Conservation (phyloP, 1,140 invertebrate species). For the Hylaeus volcanicus region DNA sequence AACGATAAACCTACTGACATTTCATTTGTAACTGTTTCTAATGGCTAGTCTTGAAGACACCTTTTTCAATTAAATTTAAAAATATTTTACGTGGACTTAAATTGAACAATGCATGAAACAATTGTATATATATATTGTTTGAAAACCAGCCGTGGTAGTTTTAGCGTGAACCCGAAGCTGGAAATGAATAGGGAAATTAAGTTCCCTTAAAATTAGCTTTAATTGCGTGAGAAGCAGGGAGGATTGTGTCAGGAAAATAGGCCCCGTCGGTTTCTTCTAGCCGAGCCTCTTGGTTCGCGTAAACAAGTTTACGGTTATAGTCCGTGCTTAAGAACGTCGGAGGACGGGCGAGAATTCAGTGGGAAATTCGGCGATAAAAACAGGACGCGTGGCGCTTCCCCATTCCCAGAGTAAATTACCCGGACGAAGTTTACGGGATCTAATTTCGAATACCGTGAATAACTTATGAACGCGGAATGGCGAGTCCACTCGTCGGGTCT, state of each 20-base stretch:
- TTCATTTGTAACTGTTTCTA: no score
- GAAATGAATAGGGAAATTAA: no score
- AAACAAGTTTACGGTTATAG: slow-evolving; percentile 58
- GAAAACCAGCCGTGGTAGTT: no score
- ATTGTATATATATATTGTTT: no score
- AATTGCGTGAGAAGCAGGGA: no score
- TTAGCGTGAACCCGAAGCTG: no score
- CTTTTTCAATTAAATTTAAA: no score
- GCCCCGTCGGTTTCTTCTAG: background rate
- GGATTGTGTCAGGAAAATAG: background rate
- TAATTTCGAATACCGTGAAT: slow-evolving; percentile 48
- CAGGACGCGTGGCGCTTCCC: slow-evolving; percentile 14
- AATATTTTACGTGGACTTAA: no score
- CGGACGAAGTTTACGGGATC: slow-evolving; percentile 41
- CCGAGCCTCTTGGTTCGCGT: slow-evolving; percentile 3
- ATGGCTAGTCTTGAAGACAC: no score
- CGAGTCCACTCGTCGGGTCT: background rate
- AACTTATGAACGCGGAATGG: slow-evolving; percentile 35
- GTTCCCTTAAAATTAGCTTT: no score
- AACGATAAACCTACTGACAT: no score
- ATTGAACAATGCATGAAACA: no score
- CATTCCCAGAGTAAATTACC: slow-evolving; percentile 35
- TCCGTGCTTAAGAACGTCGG: slow-evolving; percentile 1
- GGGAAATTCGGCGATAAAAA: slow-evolving; percentile 49
- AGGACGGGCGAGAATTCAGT: background rate